Percentiles rank a stretch among this genome's conserved stretches.
Evolutionary conservation across 2,888 invertebrate species (phyloP).

Genomic region (Chydorus sphaericus): DNA sequence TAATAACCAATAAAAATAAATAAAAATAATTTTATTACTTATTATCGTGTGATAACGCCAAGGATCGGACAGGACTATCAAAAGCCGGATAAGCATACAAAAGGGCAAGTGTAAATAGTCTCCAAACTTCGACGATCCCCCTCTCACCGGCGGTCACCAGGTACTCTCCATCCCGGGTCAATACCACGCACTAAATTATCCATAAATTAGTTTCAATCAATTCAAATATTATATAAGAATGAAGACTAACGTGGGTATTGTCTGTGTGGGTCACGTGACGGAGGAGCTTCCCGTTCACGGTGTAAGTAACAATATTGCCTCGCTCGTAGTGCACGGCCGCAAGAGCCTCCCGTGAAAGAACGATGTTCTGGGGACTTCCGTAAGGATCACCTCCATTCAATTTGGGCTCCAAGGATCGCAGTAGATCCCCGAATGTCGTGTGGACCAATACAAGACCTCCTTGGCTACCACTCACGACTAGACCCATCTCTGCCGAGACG

Average conservation of each 20-base stretch:
- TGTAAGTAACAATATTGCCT: constrained; percentile 84
- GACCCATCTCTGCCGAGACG: constrained; percentile 92
- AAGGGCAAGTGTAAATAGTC: constrained; percentile 89
- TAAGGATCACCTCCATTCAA: constrained; percentile 62
- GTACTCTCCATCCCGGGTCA: constrained; percentile 97
- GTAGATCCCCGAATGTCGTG: constrained; percentile 90
- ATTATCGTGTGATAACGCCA: constrained; percentile 96
- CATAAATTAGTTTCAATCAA: background rate
- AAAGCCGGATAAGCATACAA: constrained; percentile 96
- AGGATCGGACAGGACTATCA: constrained; percentile 82
- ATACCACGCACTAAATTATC: constrained; percentile 54
- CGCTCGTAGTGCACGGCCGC: constrained; percentile 85
- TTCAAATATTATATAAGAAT: background rate
- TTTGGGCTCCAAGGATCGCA: constrained; percentile 59
- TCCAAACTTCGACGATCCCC: constrained; percentile 96
- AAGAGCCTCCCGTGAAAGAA: constrained; percentile 90
- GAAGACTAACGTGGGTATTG: constrained; percentile 65
- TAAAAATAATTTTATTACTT: constrained; percentile 48
- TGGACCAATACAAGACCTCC: constrained; percentile 94
- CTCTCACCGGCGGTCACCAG: constrained; percentile 93
- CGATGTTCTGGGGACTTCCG: constrained; percentile 66
- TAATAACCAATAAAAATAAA: constrained; percentile 8
- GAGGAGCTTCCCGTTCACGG: constrained; percentile 80
- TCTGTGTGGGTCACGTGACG: constrained; percentile 85
- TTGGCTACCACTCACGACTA: constrained; percentile 86